A percentile compares a stretch with the other conserved stretches of the same genome.
These are phyloP conservation scores for Arctocebus calabarensis DNA, from an alignment of 2,797 vertebrate species.

Conservation along the genomic window DNA sequence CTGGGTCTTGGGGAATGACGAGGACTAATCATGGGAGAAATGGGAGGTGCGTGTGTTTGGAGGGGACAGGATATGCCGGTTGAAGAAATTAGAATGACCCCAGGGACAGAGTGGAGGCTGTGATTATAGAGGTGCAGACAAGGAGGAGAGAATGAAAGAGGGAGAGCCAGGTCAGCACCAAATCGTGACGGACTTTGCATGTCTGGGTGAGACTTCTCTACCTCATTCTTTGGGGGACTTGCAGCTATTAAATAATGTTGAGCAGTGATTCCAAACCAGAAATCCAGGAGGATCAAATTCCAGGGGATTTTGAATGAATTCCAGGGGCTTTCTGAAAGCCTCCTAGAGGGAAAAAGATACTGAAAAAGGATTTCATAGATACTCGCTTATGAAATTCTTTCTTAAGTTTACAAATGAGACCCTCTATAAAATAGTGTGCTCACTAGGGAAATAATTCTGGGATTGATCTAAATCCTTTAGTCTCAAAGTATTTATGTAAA, in stretches of 20 bases:
- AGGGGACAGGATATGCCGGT: not conserved
- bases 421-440: conserved; percentile 67
- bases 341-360: not conserved
- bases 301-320: conserved; percentile 44
- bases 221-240: not conserved
- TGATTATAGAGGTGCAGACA: not conserved
- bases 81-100: not conserved
- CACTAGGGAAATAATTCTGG: conserved; percentile 81
- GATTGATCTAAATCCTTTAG: conserved; percentile 82
- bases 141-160: not conserved
- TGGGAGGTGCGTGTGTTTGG: not conserved
- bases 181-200: not conserved
- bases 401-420: conserved; percentile 75
- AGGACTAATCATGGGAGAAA: not conserved
- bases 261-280: not conserved
- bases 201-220: not conserved
- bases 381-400: conserved; percentile 75
- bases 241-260: conserved; percentile 21
- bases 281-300: not conserved
- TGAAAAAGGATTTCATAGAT: conserved; percentile 52
- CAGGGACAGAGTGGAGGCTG: not conserved
- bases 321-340: conserved; percentile 55
- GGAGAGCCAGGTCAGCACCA: not conserved
- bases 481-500: conserved; percentile 83
- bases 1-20: not conserved